Evolutionary conservation across 2,888 invertebrate genomes (phyloP).

Genomic region (Cantharis lateralis): DNA sequence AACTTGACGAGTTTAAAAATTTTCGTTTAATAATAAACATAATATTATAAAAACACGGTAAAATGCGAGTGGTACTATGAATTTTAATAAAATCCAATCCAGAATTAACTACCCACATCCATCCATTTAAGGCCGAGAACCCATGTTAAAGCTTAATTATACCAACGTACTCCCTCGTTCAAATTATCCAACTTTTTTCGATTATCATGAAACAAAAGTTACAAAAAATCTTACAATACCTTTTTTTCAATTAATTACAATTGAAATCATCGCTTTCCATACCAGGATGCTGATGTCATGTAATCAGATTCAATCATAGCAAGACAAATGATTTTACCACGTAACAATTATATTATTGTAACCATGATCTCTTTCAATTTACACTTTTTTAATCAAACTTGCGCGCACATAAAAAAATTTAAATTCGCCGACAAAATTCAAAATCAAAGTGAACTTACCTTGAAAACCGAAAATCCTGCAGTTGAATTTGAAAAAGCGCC

Average conservation of each 20-base stretch:
- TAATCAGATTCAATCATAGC: slow-evolving; percentile 32
- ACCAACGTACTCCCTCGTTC: slow-evolving; percentile 23
- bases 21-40: not conserved
- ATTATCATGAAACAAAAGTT: not conserved
- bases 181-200: not conserved
- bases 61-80: not conserved
- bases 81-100: slow-evolving; percentile 26
- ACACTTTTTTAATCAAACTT: not conserved
- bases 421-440: not conserved
- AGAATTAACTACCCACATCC: slow-evolving; percentile 26
- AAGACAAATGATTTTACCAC: slow-evolving; percentile 19
- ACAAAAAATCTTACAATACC: slow-evolving; percentile 3
- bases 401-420: not conserved
- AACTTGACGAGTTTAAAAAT: not conserved
- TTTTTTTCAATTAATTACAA: slow-evolving; percentile 23
- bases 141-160: slow-evolving; percentile 28
- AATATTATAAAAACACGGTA: not conserved
- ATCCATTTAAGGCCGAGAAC: slow-evolving; percentile 14
- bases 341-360: slow-evolving; percentile 19
- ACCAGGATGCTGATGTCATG: slow-evolving; percentile 35
- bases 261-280: slow-evolving; percentile 34
- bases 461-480: not conserved
- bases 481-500: not conserved
- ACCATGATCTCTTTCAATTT: slow-evolving; percentile 14
- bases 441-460: not conserved